Base-by-base conservation (phyloP, 2,888 invertebrate species). In the Ischnus inquisitorius region DNA sequence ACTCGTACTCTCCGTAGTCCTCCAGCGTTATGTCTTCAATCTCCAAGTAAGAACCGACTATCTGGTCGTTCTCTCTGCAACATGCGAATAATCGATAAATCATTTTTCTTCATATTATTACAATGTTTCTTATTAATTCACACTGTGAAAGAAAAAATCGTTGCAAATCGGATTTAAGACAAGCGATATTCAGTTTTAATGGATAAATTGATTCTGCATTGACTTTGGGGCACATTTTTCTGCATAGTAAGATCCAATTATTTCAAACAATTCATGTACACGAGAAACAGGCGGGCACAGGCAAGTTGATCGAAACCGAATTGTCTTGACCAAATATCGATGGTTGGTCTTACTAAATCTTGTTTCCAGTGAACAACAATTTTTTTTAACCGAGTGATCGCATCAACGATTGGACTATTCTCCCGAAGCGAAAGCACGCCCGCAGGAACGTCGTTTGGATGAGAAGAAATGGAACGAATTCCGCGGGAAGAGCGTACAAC, bases 1-100 rank as follows among this genome's bases (percentile, higher is more conserved):
- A 97, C 86, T 95, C 95, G 91, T 97, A 97, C 74, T 95, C 95
- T 62, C 97, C 97, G 92, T 96, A 96, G 94, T 97, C 96, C 86
- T 95, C 95, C 34, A 94, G 93, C 57, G 94, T 93, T 67, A 96
- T 95, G 39, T 94, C 94, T 65, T 95, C 94, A 87, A 97, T 95
- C 62, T 94, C 94, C 89, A 97, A 93, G 91, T 96, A 97, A 3
- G 96, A 95, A 0, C 97, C 97, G 88, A 96, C 95, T 62, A 96
- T 96, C 91, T 96, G 96, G 71, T 95, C 95, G 81, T 96, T 95
- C 88, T 97, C 97, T 83, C 97, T 97, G 95, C 14, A 94, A 84
- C 34, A 64, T 6, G 16, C 62, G 62, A 64, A 39, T 39, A 34
- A 39, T 62, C 34, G 62, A 64, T 64, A 14, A 34, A 64, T 16